Conservation (phyloP, 1,140 invertebrate species). For the Trachymyrmex septentrionalis region DNA sequence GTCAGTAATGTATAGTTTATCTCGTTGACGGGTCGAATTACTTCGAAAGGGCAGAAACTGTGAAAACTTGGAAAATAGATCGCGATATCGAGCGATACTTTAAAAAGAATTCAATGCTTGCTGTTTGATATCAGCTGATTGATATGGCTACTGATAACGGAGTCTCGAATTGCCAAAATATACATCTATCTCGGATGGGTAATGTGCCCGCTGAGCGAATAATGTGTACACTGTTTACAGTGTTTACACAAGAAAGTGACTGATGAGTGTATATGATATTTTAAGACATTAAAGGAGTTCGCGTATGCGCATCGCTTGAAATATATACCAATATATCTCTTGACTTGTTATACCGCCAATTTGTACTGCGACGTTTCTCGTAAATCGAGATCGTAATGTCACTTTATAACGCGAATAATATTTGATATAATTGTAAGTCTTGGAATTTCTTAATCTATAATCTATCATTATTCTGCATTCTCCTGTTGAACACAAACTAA, state of each 20-base stretch:
- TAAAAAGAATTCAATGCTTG: neutral
- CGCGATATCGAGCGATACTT: neutral
- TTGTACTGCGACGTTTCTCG: neutral
- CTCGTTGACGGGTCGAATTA: no score
- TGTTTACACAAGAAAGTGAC: slow-evolving; percentile 20
- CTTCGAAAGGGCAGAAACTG: no score
- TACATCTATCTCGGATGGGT: neutral
- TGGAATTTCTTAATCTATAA: slow-evolving; percentile 1
- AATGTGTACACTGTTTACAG: no score
- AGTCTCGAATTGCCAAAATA: neutral
- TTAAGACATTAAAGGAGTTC: slow-evolving; percentile 28
- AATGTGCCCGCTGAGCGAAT: neutral
- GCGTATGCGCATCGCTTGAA: neutral
- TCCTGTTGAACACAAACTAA: no score
- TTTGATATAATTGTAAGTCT: neutral
- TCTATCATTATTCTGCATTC: neutral
- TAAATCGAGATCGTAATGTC: neutral
- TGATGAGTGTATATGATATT: slow-evolving; percentile 42
- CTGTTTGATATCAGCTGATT: neutral
- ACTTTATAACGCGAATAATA: neutral
- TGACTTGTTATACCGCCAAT: no score
- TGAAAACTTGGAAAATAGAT: no score
- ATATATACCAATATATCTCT: neutral
- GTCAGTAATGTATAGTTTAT: no score
- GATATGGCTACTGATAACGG: neutral